phyloP scores from a whole-genome alignment of 2,888 invertebrate genomes.

The Eupithecia abbreviata region DNA sequence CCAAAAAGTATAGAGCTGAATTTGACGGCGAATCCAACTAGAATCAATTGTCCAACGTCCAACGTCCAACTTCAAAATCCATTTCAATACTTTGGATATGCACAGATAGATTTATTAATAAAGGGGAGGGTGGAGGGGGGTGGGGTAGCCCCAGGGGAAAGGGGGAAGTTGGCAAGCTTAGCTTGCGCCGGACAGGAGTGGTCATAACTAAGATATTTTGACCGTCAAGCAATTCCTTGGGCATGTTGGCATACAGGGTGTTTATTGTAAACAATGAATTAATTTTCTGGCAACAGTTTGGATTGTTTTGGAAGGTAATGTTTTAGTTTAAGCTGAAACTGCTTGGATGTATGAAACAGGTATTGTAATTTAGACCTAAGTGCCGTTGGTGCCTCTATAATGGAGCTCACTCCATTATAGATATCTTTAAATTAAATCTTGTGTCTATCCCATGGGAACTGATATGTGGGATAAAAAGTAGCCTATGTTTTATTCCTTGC shows the following conservation, averaged over 20 bases:
- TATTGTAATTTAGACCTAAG: no score
- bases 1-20: not conserved
- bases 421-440: no score
- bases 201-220: constrained; percentile 84
- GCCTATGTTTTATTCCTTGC: no score
- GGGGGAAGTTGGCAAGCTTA: constrained; percentile 68
- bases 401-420: no score
- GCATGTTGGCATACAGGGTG: constrained; percentile 68
- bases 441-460: no score
- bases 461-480: no score
- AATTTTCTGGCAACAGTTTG: constrained; percentile 61
- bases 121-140: constrained; percentile 58
- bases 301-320: constrained; percentile 20
- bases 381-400: no score
- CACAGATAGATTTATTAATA: constrained; percentile 83
- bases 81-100: constrained; percentile 74
- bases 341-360: not conserved
- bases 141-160: constrained; percentile 64
- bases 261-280: constrained; percentile 58
- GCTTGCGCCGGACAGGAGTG: constrained; percentile 81
- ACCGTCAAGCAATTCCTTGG: constrained; percentile 81
- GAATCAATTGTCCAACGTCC: constrained; percentile 50
- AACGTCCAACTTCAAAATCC: constrained; percentile 50
- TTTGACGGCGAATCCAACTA: constrained; percentile 6
- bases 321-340: not conserved